Conservation (phyloP, 2,113 vertebrate genomes). For the Protomyctophum bolini region DNA sequence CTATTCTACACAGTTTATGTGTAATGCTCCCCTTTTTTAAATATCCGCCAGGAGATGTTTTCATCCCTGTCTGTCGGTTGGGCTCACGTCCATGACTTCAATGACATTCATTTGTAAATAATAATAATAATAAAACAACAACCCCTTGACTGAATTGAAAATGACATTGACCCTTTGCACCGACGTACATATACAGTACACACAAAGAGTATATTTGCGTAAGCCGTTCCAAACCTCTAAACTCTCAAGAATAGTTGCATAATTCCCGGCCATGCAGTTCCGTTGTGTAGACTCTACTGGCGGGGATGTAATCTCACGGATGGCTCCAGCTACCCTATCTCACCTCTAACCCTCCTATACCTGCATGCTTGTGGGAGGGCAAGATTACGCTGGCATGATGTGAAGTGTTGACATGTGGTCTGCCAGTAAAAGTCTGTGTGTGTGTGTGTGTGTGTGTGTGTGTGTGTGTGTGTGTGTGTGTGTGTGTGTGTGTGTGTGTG, state of each 20-base stretch:
- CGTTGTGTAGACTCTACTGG: not conserved
- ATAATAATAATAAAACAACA: slow-evolving; percentile 13
- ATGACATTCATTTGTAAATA: slow-evolving; percentile 22
- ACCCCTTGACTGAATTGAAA: not conserved
- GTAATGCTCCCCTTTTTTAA: no score
- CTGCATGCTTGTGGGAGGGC: slow-evolving; percentile 22
- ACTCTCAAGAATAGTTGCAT: slow-evolving; percentile 27
- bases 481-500: not conserved
- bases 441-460: not conserved
- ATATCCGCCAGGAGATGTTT: no score
- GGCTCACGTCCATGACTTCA: no score
- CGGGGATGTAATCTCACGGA: slow-evolving; percentile 34
- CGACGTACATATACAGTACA: no score
- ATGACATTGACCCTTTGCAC: slow-evolving; percentile 20
- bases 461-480: slow-evolving; percentile 14
- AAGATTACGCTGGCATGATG: slow-evolving; percentile 39
- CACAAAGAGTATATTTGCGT: slow-evolving; percentile 30
- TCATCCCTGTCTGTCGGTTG: no score
- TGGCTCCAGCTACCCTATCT: slow-evolving; percentile 16
- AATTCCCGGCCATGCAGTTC: slow-evolving; percentile 23
- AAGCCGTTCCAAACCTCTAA: slow-evolving; percentile 17
- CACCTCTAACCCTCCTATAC: slow-evolving; percentile 31
- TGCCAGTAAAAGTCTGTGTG: slow-evolving; percentile 1
- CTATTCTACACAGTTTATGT: no score
- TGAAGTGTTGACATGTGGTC: slow-evolving; percentile 32